These are phyloP conservation scores for Saturnia japonica DNA, from an alignment of 2,888 invertebrate genomes.

Conservation along the genomic window DNA sequence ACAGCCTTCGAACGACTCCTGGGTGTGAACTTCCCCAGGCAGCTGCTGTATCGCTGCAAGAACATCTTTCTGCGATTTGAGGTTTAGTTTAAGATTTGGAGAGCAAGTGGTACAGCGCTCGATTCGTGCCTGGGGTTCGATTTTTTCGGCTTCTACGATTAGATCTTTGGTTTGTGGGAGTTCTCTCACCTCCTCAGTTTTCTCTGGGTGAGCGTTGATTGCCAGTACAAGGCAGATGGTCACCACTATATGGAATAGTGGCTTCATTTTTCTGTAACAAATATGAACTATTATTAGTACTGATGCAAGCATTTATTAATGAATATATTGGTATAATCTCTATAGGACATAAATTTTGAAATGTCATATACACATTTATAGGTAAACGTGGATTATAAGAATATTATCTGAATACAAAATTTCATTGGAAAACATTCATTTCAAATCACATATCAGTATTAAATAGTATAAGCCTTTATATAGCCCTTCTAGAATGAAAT, in stretches of 20 bases:
- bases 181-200: conserved; percentile 60
- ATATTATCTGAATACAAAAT: too few species aligned
- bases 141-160: conserved; percentile 59
- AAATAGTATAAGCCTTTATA: too few species aligned
- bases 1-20: conserved; percentile 71
- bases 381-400: too few species aligned
- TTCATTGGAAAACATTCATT: too few species aligned
- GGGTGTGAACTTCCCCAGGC: conserved; percentile 68
- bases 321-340: not conserved
- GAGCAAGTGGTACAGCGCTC: conserved; percentile 67
- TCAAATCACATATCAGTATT: too few species aligned
- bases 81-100: conserved; percentile 40
- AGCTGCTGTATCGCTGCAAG: conserved; percentile 57
- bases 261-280: conserved; percentile 78
- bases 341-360: too few species aligned
- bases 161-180: conserved; percentile 59
- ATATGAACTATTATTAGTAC: conserved; percentile 18
- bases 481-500: too few species aligned
- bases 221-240: conserved; percentile 62
- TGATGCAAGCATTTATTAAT: not conserved
- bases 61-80: conserved; percentile 56
- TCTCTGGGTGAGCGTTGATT: conserved; percentile 60
- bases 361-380: too few species aligned
- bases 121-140: conserved; percentile 53
- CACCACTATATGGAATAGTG: conserved; percentile 70